Conservation (phyloP, 1,140 invertebrate genomes). For the Amyelois transitella region DNA sequence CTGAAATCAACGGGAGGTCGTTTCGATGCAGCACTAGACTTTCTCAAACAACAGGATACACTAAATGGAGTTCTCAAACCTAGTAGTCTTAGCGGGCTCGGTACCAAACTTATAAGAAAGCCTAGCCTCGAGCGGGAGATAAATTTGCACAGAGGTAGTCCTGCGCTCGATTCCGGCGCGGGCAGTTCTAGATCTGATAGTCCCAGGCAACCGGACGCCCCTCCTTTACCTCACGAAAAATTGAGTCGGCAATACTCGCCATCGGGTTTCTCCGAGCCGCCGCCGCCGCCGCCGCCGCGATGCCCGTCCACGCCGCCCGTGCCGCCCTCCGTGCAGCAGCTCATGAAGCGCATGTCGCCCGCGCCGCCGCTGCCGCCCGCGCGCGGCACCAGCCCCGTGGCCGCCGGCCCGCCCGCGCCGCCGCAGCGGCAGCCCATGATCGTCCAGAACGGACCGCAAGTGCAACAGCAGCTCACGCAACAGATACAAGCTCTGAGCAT, state of each 20-base stretch:
- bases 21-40: slow-evolving; percentile 81
- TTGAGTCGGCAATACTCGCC: slow-evolving; percentile 79
- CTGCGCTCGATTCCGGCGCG: slow-evolving; percentile 89
- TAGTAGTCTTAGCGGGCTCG: slow-evolving; percentile 74
- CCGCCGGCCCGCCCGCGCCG: slow-evolving; percentile 54
- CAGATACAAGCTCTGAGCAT: slow-evolving; percentile 91
- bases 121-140: slow-evolving; percentile 89
- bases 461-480: slow-evolving; percentile 88
- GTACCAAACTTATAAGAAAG: slow-evolving; percentile 87
- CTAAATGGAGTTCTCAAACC: slow-evolving; percentile 76
- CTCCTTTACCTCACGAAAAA: slow-evolving; percentile 72
- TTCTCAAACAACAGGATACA: slow-evolving; percentile 79
- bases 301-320: slow-evolving; percentile 83
- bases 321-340: slow-evolving; percentile 86
- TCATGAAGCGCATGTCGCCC: slow-evolving; percentile 89
- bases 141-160: slow-evolving; percentile 84
- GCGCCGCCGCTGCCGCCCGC: slow-evolving; percentile 79
- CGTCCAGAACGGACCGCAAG: slow-evolving; percentile 86
- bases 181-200: slow-evolving; percentile 92
- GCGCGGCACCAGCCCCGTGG: slow-evolving; percentile 86
- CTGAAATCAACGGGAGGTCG: slow-evolving; percentile 81
- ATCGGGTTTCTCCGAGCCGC: slow-evolving; percentile 80
- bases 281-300: slow-evolving; percentile 81
- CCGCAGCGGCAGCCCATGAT: slow-evolving; percentile 82
- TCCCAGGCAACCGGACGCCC: slow-evolving; percentile 79